Percentiles rank a stretch among this genome's conserved stretches.
phyloP scores from a whole-genome alignment of 2,888 invertebrate species.

The Epinotia nisella region DNA sequence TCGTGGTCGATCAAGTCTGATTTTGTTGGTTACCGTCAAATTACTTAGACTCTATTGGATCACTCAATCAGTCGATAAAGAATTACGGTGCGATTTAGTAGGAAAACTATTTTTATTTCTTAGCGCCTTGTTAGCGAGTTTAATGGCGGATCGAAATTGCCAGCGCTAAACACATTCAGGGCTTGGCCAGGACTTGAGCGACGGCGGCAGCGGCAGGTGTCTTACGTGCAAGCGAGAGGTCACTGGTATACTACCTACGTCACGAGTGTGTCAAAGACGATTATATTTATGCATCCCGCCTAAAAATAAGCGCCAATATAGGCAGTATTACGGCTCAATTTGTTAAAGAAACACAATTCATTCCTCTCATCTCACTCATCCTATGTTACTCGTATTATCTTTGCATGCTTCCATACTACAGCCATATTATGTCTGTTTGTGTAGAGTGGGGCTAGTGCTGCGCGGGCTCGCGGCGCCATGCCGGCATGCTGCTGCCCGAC shows the following conservation, averaged over 20 bases:
- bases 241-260: too few species aligned
- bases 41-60: constrained; percentile 2
- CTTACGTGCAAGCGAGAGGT: too few species aligned
- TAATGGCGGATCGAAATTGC: background rate
- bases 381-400: too few species aligned
- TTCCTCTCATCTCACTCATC: too few species aligned
- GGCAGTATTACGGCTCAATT: too few species aligned
- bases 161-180: background rate
- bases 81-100: constrained; percentile 6
- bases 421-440: background rate
- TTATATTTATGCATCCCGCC: too few species aligned
- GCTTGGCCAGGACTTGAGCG: background rate
- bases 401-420: too few species aligned
- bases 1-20: background rate
- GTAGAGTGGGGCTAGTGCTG: constrained; percentile 37
- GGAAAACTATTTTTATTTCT: background rate
- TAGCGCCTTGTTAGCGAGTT: constrained; percentile 8
- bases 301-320: too few species aligned
- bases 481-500: constrained; percentile 91
- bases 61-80: constrained; percentile 11
- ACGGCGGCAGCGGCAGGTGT: too few species aligned
- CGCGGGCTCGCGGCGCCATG: constrained; percentile 45
- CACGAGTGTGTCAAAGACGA: too few species aligned
- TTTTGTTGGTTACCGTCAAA: background rate
- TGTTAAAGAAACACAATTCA: too few species aligned